phyloP scores from a whole-genome alignment of 2,888 invertebrate genomes.

The Cylindroiulus punctatus region DNA sequence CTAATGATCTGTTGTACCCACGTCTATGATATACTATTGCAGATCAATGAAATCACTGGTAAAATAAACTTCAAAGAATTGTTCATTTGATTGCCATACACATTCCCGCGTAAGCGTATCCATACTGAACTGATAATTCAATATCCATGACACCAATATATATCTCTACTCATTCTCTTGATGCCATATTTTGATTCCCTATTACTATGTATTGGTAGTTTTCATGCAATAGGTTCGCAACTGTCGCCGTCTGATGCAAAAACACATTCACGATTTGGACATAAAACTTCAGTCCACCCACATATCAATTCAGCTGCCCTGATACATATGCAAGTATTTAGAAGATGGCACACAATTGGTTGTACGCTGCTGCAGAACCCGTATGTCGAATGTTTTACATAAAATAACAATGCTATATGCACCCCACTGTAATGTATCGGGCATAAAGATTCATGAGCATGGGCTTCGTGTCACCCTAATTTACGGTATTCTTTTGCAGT shows the following conservation, averaged over 20 bases:
- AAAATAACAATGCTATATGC: background rate
- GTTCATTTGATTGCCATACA: background rate
- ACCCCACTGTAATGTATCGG: slow-evolving; percentile 4
- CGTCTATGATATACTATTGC: too few species aligned
- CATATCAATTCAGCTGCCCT: slow-evolving; percentile 26
- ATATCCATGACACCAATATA: background rate
- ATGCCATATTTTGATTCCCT: background rate
- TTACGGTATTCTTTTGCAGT: background rate
- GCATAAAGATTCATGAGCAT: background rate
- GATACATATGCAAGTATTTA: slow-evolving; percentile 25
- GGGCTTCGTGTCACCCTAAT: background rate
- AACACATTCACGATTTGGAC: background rate
- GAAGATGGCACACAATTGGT: background rate
- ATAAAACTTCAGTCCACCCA: background rate
- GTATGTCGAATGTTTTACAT: slow-evolving; percentile 24
- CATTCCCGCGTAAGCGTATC: background rate
- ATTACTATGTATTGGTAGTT: background rate
- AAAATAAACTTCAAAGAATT: background rate
- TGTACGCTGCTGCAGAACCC: background rate
- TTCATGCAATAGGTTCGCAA: background rate
- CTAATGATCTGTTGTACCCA: too few species aligned
- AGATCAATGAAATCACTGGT: too few species aligned
- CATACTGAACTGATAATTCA: background rate
- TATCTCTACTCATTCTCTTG: background rate
- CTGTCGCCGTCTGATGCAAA: background rate